A percentile compares a stretch with the other conserved stretches of the same genome.
Evolutionary conservation across 2,888 invertebrate genomes (phyloP).

Genomic region (Noctua comes): DNA sequence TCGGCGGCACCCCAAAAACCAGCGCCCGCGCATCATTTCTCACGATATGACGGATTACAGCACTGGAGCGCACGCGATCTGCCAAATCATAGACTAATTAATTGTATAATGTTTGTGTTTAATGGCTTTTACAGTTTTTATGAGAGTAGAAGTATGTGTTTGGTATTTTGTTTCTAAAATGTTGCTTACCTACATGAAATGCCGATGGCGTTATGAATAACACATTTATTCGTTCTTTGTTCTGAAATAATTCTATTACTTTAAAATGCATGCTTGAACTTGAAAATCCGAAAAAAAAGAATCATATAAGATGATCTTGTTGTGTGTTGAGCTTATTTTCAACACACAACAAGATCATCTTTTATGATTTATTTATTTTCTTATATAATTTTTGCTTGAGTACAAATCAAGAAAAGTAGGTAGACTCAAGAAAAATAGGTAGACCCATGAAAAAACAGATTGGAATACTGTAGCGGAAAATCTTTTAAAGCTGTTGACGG

Average conservation of each 20-base stretch:
- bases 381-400: too few species aligned
- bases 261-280: too few species aligned
- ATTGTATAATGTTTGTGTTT: slow-evolving; percentile 58
- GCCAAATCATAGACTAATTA: slow-evolving; percentile 64
- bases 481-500: background rate
- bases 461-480: background rate
- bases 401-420: background rate
- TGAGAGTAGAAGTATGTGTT: background rate
- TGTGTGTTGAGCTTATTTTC: background rate
- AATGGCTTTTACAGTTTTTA: slow-evolving; percentile 41
- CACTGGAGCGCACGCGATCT: slow-evolving; percentile 65
- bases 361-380: too few species aligned
- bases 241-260: background rate
- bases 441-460: background rate
- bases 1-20: slow-evolving; percentile 22
- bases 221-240: background rate
- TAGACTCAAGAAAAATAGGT: background rate
- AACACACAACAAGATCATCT: too few species aligned
- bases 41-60: slow-evolving; percentile 65
- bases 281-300: too few species aligned
- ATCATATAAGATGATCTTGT: background rate
- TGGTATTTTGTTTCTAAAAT: slow-evolving; percentile 12
- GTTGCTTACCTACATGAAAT: slow-evolving; percentile 1
- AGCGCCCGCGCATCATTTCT: slow-evolving; percentile 64
- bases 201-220: background rate